Evolutionary conservation across 2,888 invertebrate genomes (phyloP).

Genomic region (Agrochola litura): DNA sequence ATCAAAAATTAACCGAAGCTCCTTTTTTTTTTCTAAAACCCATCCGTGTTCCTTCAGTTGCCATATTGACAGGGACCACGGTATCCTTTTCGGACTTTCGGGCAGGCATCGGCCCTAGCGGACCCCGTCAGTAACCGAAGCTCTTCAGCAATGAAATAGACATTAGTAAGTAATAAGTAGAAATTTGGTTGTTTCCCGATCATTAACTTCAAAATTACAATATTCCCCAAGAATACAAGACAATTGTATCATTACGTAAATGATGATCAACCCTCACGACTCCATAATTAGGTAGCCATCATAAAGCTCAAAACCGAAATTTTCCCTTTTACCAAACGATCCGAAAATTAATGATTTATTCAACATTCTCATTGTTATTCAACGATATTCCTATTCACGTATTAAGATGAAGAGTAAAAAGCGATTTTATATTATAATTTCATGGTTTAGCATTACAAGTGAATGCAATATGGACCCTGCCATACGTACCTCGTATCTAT

Average conservation of each 20-base stretch:
- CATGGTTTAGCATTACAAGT: slow-evolving; percentile 76
- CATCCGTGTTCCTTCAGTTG: no score
- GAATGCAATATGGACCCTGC: slow-evolving; percentile 77
- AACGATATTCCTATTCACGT: slow-evolving; percentile 60
- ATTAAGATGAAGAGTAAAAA: slow-evolving; percentile 66
- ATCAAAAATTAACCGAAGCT: neutral
- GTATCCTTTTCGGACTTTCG: no score
- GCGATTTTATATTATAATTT: slow-evolving; percentile 75
- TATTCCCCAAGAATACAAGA: slow-evolving; percentile 2
- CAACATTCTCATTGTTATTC: slow-evolving; percentile 62
- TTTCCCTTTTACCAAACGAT: slow-evolving; percentile 52
- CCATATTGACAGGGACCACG: no score
- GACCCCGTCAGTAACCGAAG: no score
- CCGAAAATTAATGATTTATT: slow-evolving; percentile 65
- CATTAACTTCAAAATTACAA: slow-evolving; percentile 3
- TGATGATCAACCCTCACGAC: slow-evolving; percentile 13
- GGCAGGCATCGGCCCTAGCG: no score
- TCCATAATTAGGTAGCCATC: slow-evolving; percentile 30
- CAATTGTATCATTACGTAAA: slow-evolving; percentile 27
- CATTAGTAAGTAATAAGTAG: neutral
- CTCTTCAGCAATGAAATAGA: neutral
- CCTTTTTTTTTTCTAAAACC: no score
- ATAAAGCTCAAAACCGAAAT: slow-evolving; percentile 38
- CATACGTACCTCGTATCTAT: slow-evolving; percentile 54
- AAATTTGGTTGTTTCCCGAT: neutral